Percentiles rank a stretch among this genome's conserved stretches.
Conservation (phyloP, 2,888 invertebrate genomes). For the Dryococelus australis region DNA sequence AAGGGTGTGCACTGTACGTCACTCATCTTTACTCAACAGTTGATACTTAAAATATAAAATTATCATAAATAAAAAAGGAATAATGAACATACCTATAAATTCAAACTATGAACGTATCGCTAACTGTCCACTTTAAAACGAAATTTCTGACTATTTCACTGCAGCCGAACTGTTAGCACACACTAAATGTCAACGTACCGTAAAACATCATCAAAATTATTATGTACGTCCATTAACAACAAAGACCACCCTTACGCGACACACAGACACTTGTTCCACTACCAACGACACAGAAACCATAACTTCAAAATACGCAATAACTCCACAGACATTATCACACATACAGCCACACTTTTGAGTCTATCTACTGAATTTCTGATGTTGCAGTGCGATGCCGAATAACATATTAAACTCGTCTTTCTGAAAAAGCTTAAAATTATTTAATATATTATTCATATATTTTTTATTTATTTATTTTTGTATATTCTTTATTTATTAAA, state of each 20-base stretch:
- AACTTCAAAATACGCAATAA: constrained; percentile 16
- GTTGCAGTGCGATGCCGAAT: too few species aligned
- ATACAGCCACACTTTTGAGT: neutral
- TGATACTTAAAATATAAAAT: neutral
- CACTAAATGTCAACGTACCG: neutral
- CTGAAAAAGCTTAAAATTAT: too few species aligned
- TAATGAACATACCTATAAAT: neutral
- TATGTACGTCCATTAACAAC: neutral
- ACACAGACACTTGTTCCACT: neutral
- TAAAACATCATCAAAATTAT: neutral
- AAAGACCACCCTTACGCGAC: neutral
- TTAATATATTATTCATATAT: too few species aligned
- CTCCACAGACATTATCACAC: neutral
- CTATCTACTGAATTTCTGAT: too few species aligned
- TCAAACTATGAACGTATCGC: neutral
- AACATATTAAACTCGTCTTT: too few species aligned
- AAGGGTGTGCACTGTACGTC: too few species aligned
- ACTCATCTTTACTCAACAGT: neutral
- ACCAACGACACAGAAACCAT: neutral
- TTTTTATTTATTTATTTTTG: too few species aligned
- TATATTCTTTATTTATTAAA: too few species aligned
- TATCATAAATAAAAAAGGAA: neutral
- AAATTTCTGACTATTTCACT: neutral
- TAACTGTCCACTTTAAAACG: neutral
- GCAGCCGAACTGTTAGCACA: neutral